A percentile compares a stretch with the other conserved stretches of the same genome.
phyloP scores from a whole-genome alignment of 2,888 invertebrate species.

The Neoascia interrupta region DNA sequence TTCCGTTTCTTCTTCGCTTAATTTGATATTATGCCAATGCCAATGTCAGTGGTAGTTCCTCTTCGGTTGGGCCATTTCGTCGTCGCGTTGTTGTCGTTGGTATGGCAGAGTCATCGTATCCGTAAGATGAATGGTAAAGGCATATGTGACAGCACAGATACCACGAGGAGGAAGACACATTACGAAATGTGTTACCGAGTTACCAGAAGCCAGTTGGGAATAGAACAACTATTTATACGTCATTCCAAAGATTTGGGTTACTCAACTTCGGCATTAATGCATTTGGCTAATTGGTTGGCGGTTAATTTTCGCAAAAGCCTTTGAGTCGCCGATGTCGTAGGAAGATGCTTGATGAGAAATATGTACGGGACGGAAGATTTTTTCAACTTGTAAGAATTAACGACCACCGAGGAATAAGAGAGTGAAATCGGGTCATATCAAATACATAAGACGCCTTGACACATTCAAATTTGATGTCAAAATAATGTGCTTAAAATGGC shows the following conservation, averaged over 20 bases:
- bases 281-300: conserved; percentile 15
- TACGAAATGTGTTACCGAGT: too few relatives aligned
- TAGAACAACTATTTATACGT: conserved; percentile 32
- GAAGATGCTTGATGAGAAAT: too few relatives aligned
- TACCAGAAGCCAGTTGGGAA: too few relatives aligned
- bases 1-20: conserved; percentile 34
- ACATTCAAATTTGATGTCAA: too few relatives aligned
- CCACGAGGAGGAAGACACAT: neutral
- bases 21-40: conserved; percentile 59
- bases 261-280: conserved; percentile 32
- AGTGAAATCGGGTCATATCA: too few relatives aligned
- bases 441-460: too few relatives aligned
- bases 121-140: conserved; percentile 35
- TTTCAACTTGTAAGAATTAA: too few relatives aligned
- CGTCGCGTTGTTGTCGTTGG: neutral
- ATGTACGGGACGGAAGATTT: too few relatives aligned
- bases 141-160: conserved; percentile 10
- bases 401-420: too few relatives aligned
- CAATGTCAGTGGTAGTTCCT: conserved; percentile 42
- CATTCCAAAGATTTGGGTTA: conserved; percentile 44
- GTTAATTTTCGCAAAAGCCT: neutral
- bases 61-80: conserved; percentile 13
- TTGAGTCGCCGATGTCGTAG: too few relatives aligned
- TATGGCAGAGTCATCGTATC: neutral
- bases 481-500: too few relatives aligned